Evolutionary conservation across 2,888 invertebrate genomes (phyloP), one percentile per base, ranked within the genome.

Genomic region (Volucella zonaria): DNA sequence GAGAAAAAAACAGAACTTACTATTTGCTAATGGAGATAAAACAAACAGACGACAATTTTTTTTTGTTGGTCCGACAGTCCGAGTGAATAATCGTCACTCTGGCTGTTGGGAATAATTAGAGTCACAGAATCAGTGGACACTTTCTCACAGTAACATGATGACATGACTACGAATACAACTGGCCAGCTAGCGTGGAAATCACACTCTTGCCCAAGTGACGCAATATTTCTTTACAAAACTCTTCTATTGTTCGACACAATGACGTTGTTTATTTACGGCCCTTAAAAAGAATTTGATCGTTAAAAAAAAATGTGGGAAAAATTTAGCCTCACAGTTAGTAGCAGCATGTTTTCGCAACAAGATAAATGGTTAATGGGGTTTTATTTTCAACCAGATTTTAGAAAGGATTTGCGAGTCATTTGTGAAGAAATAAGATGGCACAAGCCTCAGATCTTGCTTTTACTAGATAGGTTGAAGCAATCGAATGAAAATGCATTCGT

Each of bases 31-130:
- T 68, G 15, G 38, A 47, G 70, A 58, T 70, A 70, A 47, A 70
- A 58, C 40, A 70, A 70, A 70, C 70, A 70, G 8, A 58, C 58
- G 70, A 45, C 67, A 45, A 31, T 52, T 18, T 31, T 4, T 31
- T 31, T 31, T 31, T 31, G 42, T n/a, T 52, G 9, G 51, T 18
- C 12, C 12, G 12, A 54, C 42, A 6, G 52, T 68, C 45, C 8
- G 23, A 56, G n/a, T 31, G 56, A 23, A 59, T 75, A 51, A 67
- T 51, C 58, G 31, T 66, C 42, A 51, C 58, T 45, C 42, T 15
- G 38, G 75, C 59, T 66, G 67, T 75, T 75, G 67, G 75, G 51
- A 75, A 75, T 75, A 75, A 75, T 75, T 67, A 75, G 75, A 38
- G 15, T 18, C n/a, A 43, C 14, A 42, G 66, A 75, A 75, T 66